Base-by-base conservation (phyloP, 2,888 invertebrate genomes). In the Eristalis tenax region DNA sequence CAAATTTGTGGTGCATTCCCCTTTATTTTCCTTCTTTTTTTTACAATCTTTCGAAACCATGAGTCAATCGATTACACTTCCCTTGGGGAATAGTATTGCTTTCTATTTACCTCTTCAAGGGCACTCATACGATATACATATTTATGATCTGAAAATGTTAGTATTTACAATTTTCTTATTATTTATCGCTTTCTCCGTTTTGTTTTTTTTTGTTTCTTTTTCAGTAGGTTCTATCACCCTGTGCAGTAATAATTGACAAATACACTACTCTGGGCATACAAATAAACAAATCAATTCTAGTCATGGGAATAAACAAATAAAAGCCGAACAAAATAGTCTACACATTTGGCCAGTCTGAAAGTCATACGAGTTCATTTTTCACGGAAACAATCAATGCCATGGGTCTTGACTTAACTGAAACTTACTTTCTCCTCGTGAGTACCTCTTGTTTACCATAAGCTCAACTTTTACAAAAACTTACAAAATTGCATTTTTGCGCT, bases 21-120 rank as follows among this genome's bases (percentile, higher is more conserved):
- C 18, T 43, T 38, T 59, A 28, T 5, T 28, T 28, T 61, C 15
- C 40, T 32, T 10, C 32, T 32, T 23, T 22, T 66, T 59, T 65
- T 66, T 68, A 80, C 50, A 71, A 73, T 68, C 70, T 63, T 68
- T 22, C 77, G 85, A 85, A 85, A 85, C 85, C 85, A 70, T 84
- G 75, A 71, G 65, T 84, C 59, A 11, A 69, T 8, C 74, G 43
- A 65, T 59, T 69, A 50, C 26, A 70, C 18, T 76, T 66, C 11
- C 23, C 40, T 73, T 28, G 11, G 50, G 22, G 32, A 57, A 23
- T n/a, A 35, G 11, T 23, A 75, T 65, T 23, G 32, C 61, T 64
- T 50, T 64, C 26, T 28, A 22, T 56, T 71, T 26, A 28, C 1
- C 35, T 70, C 18, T 61, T 73, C 80, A 74, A 80, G 73, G 50